Evolutionary conservation across 2,888 invertebrate genomes (phyloP), one percentile per base, ranked within the genome.

Genomic region (Sphaerophoria taeniata): DNA sequence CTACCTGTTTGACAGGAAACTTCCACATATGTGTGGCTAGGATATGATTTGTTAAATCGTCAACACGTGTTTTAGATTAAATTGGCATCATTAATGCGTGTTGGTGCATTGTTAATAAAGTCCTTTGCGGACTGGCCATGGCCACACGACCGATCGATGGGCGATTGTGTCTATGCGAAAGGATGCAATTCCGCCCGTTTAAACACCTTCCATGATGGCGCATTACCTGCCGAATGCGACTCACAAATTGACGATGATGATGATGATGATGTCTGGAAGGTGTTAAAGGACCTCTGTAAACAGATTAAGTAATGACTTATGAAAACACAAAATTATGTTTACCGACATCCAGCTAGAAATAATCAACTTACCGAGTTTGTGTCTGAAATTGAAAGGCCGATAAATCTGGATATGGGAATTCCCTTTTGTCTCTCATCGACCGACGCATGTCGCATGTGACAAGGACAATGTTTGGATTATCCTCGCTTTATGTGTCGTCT

Each of bases 41-140:
- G 47, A 58, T 65, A 49, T 85, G 61, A 70, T 77, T 81, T 74
- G 73, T 72, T 61, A 82, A 82, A 86, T 77, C 76, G 81, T 65
- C 58, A 74, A 82, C 85, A 86, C 65, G 55, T 86, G 81, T 81
- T 86, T 82, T 77, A 86, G 85, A 82, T 86, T 86, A 86, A 73
- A 81, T 71, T 77, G 73, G 55, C 73, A 86, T 77, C 70, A 73
- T 77, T 77, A 81, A 58, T 72, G 63, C 60, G 77, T 60, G 74
- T 71, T 70, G 63, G 69, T 60, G 51, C 43, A 70, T 55, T 56
- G 70, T 60, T 69, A 72, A 70, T 75, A 56, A 74, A 70, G 73
- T 82, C 82, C 81, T 73, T 58, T 77, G 58, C 49, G 70, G 56
- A 9, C 33, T 55, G 16, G 55, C 47, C 53, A 71, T 24, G 24